Conservation (phyloP, 2,113 vertebrate genomes). For the Scolopax mira region DNA sequence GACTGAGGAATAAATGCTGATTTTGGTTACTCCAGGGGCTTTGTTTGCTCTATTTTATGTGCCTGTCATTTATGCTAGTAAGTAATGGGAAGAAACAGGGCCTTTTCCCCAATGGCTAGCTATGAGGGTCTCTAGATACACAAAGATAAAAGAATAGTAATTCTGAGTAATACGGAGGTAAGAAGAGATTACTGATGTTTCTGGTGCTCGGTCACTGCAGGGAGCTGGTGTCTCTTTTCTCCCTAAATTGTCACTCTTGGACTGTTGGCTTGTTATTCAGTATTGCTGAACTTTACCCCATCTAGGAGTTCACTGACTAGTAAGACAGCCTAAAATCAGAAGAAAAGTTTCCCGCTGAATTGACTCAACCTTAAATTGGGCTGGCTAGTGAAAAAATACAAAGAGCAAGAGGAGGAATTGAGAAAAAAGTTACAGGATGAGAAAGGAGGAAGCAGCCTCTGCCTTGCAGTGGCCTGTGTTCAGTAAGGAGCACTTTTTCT, state of each 20-base stretch:
- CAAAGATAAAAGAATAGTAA: neutral
- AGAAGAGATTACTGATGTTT: neutral
- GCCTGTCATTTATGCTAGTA: neutral
- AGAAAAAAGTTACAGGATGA: neutral
- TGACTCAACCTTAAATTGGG: neutral
- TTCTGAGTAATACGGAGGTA: neutral
- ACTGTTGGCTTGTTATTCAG: neutral
- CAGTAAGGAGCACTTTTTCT: neutral
- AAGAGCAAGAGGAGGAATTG: neutral
- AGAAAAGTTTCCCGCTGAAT: neutral
- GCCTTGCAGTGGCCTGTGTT: neutral
- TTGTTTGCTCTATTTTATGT: conserved; percentile 16
- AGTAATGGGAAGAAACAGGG: neutral
- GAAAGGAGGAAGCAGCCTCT: neutral
- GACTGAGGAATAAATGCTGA: conserved; percentile 62
- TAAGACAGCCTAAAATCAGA: neutral
- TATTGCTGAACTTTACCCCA: neutral
- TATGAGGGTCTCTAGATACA: neutral
- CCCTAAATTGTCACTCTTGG: neutral
- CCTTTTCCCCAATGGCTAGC: neutral
- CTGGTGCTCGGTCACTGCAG: neutral
- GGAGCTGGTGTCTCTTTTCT: neutral
- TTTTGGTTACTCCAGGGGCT: conserved; percentile 56
- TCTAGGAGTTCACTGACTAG: neutral
- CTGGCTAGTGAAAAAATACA: neutral